Conservation (phyloP, 2,797 vertebrate species). For the Florisuga fusca region DNA sequence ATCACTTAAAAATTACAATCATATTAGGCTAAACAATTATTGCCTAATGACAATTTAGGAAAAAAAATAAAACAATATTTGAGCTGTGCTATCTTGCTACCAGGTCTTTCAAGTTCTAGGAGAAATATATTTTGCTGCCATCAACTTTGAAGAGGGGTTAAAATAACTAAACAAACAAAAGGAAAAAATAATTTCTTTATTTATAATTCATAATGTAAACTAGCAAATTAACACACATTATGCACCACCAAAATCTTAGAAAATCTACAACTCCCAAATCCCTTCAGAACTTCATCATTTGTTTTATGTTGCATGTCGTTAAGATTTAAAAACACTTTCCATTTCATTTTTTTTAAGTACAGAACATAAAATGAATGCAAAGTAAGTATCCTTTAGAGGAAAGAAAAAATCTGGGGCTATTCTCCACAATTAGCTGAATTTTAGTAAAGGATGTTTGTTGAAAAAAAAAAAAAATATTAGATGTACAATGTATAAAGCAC, state of each 20-base stretch:
- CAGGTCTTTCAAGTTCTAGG: no score
- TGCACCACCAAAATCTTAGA: not conserved
- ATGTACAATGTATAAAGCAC: fast-evolving
- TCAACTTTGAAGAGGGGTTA: not conserved
- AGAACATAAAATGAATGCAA: not conserved
- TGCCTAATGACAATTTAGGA: no score
- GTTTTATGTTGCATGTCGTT: not conserved
- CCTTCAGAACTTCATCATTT: not conserved
- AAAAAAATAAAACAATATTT: no score
- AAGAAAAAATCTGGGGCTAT: not conserved
- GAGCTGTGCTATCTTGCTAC: no score
- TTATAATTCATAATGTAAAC: not conserved
- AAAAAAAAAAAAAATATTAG: not conserved
- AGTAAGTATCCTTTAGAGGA: not conserved
- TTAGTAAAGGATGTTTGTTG: not conserved
- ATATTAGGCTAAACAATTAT: no score
- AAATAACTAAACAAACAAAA: not conserved
- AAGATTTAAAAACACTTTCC: not conserved
- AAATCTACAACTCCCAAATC: not conserved
- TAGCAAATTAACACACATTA: not conserved
- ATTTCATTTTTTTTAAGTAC: not conserved
- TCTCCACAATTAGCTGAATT: not conserved
- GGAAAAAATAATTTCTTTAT: not conserved
- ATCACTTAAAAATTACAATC: no score
- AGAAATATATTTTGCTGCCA: not conserved